Conservation (phyloP, 2,113 vertebrate genomes). For the Perca flavescens region DNA sequence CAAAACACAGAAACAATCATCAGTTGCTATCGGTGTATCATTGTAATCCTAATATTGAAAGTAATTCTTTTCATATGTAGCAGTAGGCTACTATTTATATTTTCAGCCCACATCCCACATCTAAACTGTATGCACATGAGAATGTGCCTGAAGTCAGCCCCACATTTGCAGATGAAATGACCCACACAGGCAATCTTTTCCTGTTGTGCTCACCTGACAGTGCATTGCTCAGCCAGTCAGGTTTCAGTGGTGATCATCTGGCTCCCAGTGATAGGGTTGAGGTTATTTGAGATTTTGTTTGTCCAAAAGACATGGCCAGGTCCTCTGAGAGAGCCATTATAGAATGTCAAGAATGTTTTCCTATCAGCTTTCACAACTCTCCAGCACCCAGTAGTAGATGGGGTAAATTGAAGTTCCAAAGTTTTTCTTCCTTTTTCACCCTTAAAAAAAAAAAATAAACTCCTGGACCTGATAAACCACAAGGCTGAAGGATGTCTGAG, state of each 20-base stretch:
- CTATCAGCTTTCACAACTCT: constrained; percentile 47
- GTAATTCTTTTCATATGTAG: background rate
- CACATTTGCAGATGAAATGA: background rate
- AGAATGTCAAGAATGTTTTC: constrained; percentile 45
- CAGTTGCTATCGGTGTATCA: background rate
- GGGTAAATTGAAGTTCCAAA: constrained; percentile 38
- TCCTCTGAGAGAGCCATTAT: constrained; percentile 35
- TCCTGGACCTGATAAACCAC: constrained; percentile 31
- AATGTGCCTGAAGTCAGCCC: background rate
- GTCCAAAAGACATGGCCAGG: constrained; percentile 26
- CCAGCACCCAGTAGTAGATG: constrained; percentile 37
- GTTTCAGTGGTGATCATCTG: constrained; percentile 12
- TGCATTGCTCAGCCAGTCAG: constrained; percentile 6
- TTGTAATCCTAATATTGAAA: background rate
- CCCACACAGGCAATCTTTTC: background rate
- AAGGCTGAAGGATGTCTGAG: constrained; percentile 38
- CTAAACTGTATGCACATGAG: background rate
- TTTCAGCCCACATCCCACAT: background rate
- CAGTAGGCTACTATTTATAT: background rate
- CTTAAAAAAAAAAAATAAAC: background rate
- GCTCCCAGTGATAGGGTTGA: constrained; percentile 30
- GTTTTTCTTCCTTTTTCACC: constrained; percentile 11
- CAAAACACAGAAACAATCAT: too few relatives aligned
- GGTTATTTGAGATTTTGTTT: constrained; percentile 43
- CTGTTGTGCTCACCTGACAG: background rate